Conservation (phyloP, 2,797 vertebrate genomes). For the Esox lucius region DNA sequence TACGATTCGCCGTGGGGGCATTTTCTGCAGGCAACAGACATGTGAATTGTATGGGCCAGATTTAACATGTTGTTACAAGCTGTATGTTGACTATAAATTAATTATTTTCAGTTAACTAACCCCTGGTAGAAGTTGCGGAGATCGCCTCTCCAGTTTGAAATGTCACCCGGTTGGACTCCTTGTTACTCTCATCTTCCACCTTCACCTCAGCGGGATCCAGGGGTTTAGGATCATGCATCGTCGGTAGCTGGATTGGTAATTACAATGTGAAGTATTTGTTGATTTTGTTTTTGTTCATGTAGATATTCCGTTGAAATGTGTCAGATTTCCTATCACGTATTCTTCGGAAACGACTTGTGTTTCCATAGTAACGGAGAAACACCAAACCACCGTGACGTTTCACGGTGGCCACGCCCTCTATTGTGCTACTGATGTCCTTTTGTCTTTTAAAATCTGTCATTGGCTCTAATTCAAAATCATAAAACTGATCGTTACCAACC, state of each 20-base stretch:
- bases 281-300: not conserved
- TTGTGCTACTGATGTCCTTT: no score
- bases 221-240: slow-evolving; percentile 14
- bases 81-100: not conserved
- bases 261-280: not conserved
- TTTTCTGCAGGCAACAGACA: not conserved
- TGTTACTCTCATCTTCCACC: not conserved
- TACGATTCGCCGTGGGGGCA: not conserved
- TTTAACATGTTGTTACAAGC: not conserved
- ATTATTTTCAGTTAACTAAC: not conserved
- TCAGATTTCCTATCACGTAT: not conserved
- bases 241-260: not conserved
- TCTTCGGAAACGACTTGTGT: slow-evolving; percentile 34
- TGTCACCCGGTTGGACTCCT: not conserved
- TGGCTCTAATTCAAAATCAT: no score
- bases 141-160: slow-evolving; percentile 8
- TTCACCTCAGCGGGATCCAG: not conserved
- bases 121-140: not conserved
- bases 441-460: no score
- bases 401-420: no score
- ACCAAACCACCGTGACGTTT: not conserved
- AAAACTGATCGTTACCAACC: no score
- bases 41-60: not conserved
- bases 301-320: not conserved
- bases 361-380: slow-evolving; percentile 47